Evolutionary conservation across 2,113 vertebrate species (phyloP), one percentile per base, ranked within the genome.

Genomic region (Malurus elegans): DNA sequence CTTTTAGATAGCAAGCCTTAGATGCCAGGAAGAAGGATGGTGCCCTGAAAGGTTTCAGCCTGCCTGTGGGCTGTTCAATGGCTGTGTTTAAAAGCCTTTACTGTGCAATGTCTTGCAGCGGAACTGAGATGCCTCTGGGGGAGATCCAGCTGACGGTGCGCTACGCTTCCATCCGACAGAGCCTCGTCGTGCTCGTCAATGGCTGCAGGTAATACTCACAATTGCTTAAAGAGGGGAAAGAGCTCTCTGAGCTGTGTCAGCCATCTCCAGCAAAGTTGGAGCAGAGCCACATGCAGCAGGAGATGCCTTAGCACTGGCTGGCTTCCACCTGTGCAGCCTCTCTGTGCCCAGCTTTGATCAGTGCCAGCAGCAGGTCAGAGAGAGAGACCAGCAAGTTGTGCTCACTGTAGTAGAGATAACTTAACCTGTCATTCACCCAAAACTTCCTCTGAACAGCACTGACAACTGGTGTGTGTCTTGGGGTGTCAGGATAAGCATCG

Each of bases 61-160:
- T 47, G 58, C 2, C 0, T 40, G 24, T 50, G 38, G 8, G 58
- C 18, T 48, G 17, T 50, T 70, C 36, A 18, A 3, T 4, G 25
- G 17, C 23, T 69, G 44, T 23, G 1, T 20, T 45, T 21, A 29
- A 73, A 71, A 83, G 65, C n/a, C 80, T 18, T 90, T 81, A 1
- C 70, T 50, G 71, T 87, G 79, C 23, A 3, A 36, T 96, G 58
- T 94, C 62, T 97, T 97, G 13, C 96, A 97, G 96, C 0, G 95
- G 95, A 66, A 86, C 71, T 0, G 96, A 97, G 56, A 97, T 98
- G 72, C 96, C 98, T 5, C 98, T 99, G 94, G 99, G 99, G 12
- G 98, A 99, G 97, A 98, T 99, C 76, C 97, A 98, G 69, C 97
- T 99, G 84, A 98, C 98, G 0, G 96, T 99, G 42, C 98, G 98